Percentiles rank a stretch among this genome's conserved stretches.
Conservation (phyloP, 2,888 invertebrate species). For the Melikaiella ostensackeni region DNA sequence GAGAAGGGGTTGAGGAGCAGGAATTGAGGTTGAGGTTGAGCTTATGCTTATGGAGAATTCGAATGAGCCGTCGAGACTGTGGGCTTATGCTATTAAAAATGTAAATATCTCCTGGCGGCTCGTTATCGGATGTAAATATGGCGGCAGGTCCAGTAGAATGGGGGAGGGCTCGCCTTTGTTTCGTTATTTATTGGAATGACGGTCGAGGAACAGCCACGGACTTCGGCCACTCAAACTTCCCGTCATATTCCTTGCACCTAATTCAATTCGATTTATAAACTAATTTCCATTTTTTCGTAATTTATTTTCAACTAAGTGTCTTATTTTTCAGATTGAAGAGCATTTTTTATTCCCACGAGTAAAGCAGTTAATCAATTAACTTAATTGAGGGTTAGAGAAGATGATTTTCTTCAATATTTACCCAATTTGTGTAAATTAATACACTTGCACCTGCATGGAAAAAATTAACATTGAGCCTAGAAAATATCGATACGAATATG, state of each 20-base stretch:
- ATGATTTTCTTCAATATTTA: no score
- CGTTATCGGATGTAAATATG: constrained; percentile 76
- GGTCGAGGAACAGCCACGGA: constrained; percentile 42
- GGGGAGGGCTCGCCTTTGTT: constrained; percentile 68
- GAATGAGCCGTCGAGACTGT: constrained; percentile 58
- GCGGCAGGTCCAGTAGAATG: constrained; percentile 54
- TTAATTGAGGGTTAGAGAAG: no score
- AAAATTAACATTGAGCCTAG: no score
- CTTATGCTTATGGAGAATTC: constrained; percentile 47
- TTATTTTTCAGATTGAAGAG: background rate
- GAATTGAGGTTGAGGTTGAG: constrained; percentile 58
- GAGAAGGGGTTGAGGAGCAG: constrained; percentile 57
- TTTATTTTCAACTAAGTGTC: background rate
- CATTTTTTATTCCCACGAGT: background rate
- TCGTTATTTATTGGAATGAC: constrained; percentile 72
- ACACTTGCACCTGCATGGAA: no score
- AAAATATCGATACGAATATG: no score
- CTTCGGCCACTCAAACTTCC: constrained; percentile 3
- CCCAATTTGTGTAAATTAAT: no score
- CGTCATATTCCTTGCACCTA: constrained; percentile 1
- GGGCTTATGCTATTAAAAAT: constrained; percentile 76
- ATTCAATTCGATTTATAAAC: background rate
- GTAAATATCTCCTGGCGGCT: constrained; percentile 75
- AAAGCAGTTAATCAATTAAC: background rate
- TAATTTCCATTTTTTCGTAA: background rate